Percentiles rank a stretch among this genome's conserved stretches.
These are phyloP conservation scores for Penelope pileata DNA, from an alignment of 2,113 vertebrate species.

Conservation along the genomic window DNA sequence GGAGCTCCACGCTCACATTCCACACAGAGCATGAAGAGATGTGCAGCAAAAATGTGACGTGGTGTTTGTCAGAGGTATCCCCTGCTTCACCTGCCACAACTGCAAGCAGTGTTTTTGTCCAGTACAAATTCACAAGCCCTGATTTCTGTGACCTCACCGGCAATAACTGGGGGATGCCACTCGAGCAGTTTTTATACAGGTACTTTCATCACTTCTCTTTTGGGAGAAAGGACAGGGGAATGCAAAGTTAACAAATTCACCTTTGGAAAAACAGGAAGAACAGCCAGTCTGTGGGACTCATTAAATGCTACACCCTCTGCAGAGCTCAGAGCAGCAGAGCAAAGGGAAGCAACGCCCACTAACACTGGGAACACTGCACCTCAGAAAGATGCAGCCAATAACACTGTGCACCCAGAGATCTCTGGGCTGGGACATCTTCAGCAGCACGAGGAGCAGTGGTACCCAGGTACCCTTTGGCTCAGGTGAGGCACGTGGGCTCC, in stretches of 20 bases:
- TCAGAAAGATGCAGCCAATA: neutral
- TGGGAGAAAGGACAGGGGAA: neutral
- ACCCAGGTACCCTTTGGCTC: neutral
- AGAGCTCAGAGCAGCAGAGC: accelerated
- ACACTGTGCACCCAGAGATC: neutral
- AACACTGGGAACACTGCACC: neutral
- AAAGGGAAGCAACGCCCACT: neutral
- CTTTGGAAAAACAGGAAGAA: neutral
- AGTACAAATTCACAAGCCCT: neutral
- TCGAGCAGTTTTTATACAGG: neutral
- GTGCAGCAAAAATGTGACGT: neutral
- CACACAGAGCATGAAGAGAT: neutral
- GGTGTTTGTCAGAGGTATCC: neutral
- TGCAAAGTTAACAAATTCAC: neutral
- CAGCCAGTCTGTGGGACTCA: neutral
- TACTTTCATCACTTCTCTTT: neutral
- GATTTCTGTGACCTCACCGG: neutral
- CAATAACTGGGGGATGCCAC: neutral
- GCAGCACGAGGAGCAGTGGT: neutral
- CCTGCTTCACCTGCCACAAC: neutral
- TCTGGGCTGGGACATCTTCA: neutral
- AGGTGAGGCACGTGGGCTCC: neutral
- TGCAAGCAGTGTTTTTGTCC: neutral
- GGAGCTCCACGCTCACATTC: neutral
- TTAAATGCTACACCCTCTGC: neutral